Percentiles rank a stretch among this genome's conserved stretches.
These are phyloP conservation scores for Linepithema humile DNA, from an alignment of 1,140 invertebrate species.

Conservation along the genomic window DNA sequence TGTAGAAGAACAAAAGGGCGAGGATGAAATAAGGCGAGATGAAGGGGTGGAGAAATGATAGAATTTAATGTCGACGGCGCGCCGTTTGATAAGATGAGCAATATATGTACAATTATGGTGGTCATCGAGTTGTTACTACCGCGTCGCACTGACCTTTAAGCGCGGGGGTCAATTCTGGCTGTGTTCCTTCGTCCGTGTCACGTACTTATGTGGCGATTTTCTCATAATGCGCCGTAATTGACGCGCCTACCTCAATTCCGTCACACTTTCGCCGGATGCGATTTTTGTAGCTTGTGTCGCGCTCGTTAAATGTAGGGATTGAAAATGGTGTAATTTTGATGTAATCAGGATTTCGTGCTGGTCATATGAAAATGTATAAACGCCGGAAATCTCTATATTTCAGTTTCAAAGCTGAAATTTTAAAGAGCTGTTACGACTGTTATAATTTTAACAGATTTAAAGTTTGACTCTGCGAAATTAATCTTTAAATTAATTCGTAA, in stretches of 20 bases:
- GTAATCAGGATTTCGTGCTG: neutral
- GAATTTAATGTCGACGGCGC: slow-evolving; percentile 69
- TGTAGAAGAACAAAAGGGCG: slow-evolving; percentile 6
- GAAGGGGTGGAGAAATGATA: slow-evolving; percentile 55
- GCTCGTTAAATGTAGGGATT: neutral
- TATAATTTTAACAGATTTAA: neutral
- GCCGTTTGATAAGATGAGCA: slow-evolving; percentile 71
- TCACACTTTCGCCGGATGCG: slow-evolving; percentile 66
- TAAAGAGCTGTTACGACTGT: neutral
- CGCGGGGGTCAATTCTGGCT: slow-evolving; percentile 69
- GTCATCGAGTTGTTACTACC: slow-evolving; percentile 71
- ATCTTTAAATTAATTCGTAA: slow-evolving; percentile 1
- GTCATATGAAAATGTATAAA: neutral
- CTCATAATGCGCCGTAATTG: slow-evolving; percentile 71
- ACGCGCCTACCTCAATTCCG: slow-evolving; percentile 68
- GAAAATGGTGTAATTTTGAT: neutral
- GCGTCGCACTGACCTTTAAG: slow-evolving; percentile 71
- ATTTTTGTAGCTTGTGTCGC: slow-evolving; percentile 35
- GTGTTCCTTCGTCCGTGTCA: slow-evolving; percentile 58
- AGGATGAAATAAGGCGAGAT: neutral
- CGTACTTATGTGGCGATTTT: slow-evolving; percentile 69
- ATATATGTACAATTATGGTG: slow-evolving; percentile 71
- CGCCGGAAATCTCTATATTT: slow-evolving; percentile 3
- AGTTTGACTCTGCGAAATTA: neutral
- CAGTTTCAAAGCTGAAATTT: neutral